Evolutionary conservation across 1,140 invertebrate species (phyloP).

Genomic region (Drosophila dunni): DNA sequence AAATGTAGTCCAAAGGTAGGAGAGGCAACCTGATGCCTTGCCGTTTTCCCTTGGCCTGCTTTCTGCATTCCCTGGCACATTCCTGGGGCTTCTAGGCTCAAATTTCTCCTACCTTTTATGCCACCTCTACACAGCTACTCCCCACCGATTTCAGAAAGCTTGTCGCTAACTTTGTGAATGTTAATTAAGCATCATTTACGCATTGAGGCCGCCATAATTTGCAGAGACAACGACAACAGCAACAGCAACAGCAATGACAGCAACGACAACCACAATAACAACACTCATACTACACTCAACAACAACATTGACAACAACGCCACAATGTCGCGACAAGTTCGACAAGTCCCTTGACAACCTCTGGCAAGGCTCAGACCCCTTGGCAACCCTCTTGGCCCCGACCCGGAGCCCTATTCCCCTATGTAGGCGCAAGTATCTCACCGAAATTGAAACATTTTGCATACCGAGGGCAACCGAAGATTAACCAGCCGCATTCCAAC

Average conservation of each 20-base stretch:
- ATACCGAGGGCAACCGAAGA: slow-evolving; percentile 23
- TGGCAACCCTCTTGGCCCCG: background rate
- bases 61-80: slow-evolving; percentile 18
- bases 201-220: slow-evolving; percentile 80
- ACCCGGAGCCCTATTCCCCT: background rate
- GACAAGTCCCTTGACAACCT: slow-evolving; percentile 57
- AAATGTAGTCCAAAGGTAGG: slow-evolving; percentile 26
- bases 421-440: background rate
- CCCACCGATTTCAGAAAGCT: slow-evolving; percentile 9
- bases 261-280: slow-evolving; percentile 14
- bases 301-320: slow-evolving; percentile 32
- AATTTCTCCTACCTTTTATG: background rate
- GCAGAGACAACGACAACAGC: slow-evolving; percentile 65
- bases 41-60: background rate
- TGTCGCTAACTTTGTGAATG: slow-evolving; percentile 65
- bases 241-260: slow-evolving; percentile 41
- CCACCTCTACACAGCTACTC: no score
- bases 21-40: slow-evolving; percentile 1
- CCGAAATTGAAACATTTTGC: slow-evolving; percentile 37
- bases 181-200: slow-evolving; percentile 81
- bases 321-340: slow-evolving; percentile 77
- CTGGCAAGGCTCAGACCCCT: background rate
- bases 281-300: slow-evolving; percentile 13
- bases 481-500: slow-evolving; percentile 19
- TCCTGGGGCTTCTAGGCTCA: slow-evolving; percentile 9